A percentile compares a stretch with the other conserved stretches of the same genome.
Evolutionary conservation across 2,888 invertebrate genomes (phyloP).

Genomic region (Ryuthela nishihirai): DNA sequence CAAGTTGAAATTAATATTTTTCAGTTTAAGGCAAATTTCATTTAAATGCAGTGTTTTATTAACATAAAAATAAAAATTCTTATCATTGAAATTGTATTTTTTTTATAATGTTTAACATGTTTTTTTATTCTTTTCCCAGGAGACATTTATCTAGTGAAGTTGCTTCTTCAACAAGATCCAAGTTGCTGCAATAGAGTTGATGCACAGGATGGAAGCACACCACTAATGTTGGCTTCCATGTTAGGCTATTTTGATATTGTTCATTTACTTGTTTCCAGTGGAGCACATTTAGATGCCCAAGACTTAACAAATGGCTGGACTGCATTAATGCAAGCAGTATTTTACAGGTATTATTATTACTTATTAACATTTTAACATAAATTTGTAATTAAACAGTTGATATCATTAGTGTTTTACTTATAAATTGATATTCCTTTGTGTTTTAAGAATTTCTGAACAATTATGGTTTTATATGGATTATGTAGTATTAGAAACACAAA

Average conservation of each 20-base stretch:
- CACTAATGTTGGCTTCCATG: slow-evolving; percentile 54
- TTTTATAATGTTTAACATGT: background rate
- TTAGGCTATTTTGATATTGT: slow-evolving; percentile 50
- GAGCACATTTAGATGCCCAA: slow-evolving; percentile 52
- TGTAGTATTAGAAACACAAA: too few species aligned
- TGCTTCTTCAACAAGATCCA: slow-evolving; percentile 48
- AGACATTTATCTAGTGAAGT: slow-evolving; percentile 46
- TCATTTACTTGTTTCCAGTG: slow-evolving; percentile 48
- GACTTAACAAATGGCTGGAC: slow-evolving; percentile 53
- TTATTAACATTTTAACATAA: background rate
- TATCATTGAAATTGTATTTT: background rate
- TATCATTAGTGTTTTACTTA: background rate
- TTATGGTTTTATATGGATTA: too few species aligned
- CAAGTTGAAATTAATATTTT: too few species aligned
- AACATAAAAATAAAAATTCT: background rate
- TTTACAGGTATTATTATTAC: slow-evolving; percentile 48
- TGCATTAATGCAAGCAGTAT: slow-evolving; percentile 53
- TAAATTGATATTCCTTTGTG: background rate
- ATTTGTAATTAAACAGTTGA: background rate
- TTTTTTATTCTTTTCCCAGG: too few species aligned
- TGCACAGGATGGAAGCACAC: slow-evolving; percentile 51
- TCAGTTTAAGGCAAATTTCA: too few species aligned
- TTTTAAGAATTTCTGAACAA: too few species aligned
- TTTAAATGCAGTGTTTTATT: background rate
- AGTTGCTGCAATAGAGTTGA: slow-evolving; percentile 48